Conservation (phyloP, 2,797 vertebrate species). For the Hyperoplus immaculatus region DNA sequence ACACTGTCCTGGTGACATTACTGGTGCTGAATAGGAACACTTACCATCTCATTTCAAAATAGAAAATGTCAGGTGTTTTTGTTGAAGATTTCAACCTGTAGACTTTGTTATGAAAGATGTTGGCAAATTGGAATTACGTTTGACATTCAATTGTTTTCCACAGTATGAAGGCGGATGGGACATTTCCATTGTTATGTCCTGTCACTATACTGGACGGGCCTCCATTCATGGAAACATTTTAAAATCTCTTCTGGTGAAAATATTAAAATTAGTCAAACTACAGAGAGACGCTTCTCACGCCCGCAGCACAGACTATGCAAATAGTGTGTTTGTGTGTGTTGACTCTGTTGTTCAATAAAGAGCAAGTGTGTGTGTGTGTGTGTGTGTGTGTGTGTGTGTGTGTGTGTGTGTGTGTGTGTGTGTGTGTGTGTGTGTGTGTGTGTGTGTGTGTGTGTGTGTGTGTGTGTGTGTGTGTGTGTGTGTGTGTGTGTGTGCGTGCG, state of each 20-base stretch:
- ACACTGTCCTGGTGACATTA: neutral
- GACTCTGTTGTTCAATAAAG: constrained; percentile 5
- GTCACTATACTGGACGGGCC: neutral
- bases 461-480: neutral
- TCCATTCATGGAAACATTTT: neutral
- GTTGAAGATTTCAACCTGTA: too few species aligned
- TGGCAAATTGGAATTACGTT: too few species aligned
- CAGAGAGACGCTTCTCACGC: constrained; percentile 11
- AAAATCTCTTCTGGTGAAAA: constrained; percentile 6
- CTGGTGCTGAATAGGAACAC: neutral
- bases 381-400: constrained; percentile 6
- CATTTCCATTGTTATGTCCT: neutral
- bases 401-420: neutral
- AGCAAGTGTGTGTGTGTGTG: neutral
- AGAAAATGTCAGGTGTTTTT: too few species aligned
- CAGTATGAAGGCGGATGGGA: neutral
- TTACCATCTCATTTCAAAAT: neutral
- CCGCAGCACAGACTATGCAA: constrained; percentile 31
- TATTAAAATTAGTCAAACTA: constrained; percentile 11
- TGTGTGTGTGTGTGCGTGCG: constrained; percentile 14
- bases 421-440: constrained; percentile 2
- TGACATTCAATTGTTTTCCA: neutral
- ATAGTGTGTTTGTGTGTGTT: constrained; percentile 1
- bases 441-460: neutral
- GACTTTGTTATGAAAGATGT: too few species aligned